Percentiles rank a stretch among this genome's conserved stretches.
Conservation (phyloP, 2,797 vertebrate genomes). For the Sebastes iracundus region DNA sequence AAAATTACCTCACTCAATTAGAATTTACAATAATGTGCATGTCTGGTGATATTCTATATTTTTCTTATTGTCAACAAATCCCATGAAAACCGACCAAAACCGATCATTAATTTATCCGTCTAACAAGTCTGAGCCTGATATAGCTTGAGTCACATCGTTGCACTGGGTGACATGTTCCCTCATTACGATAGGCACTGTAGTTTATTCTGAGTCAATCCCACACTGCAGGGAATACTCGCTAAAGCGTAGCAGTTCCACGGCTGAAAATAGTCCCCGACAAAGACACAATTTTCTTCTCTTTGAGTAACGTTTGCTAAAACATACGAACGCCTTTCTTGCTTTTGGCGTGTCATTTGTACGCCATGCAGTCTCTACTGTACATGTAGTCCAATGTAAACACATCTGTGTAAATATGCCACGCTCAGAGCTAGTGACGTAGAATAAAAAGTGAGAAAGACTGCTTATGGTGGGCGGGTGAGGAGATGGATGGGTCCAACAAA, state of each 20-base stretch:
- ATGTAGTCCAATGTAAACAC: background rate
- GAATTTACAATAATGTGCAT: background rate
- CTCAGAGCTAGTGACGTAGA: background rate
- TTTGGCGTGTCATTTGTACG: background rate
- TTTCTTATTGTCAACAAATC: background rate
- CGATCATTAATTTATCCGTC: background rate
- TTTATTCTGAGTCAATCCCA: background rate
- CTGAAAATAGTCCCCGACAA: background rate
- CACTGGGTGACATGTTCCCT: background rate
- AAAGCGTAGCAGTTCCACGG: background rate
- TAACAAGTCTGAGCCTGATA: background rate
- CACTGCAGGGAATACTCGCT: background rate
- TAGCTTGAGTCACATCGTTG: background rate
- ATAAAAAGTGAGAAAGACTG: background rate
- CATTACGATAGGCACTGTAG: background rate
- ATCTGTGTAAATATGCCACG: background rate
- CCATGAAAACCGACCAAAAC: background rate
- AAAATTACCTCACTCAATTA: background rate
- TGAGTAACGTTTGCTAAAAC: background rate
- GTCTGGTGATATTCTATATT: background rate
- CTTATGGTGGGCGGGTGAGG: too few species aligned
- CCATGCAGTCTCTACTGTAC: background rate
- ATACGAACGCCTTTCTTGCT: background rate
- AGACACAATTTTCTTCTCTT: background rate
- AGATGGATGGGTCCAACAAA: too few species aligned